Evolutionary conservation across 2,113 vertebrate species (phyloP), one percentile per base, ranked within the genome.

Genomic region (Anarrhichthys ocellatus): DNA sequence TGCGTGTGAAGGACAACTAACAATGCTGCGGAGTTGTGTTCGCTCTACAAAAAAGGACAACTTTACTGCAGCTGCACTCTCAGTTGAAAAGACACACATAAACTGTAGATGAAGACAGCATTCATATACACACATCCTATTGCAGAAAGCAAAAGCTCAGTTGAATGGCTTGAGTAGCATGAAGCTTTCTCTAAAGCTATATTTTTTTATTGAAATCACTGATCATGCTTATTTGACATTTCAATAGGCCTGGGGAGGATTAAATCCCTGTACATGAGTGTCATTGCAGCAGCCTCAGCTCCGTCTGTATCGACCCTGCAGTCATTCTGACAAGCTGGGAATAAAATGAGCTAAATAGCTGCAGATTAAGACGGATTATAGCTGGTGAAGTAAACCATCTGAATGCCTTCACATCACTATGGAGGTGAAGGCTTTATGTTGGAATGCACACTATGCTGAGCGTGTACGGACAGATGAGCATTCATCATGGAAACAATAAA

Each of bases 321-420:
- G 82, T 77, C 73, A 48, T 44, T 86, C 80, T 80, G n/a, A 90
- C 80, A 65, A 66, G 2, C 64, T 73, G 80, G 66, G 76, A 88
- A 82, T 67, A 77, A 73, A 81, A 88, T 56, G n/a, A 85, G 61
- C 78, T 73, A 68, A 83, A 24, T 29, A 76, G 73, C 59, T 69
- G 75, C 65, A 83, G 89, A 91, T 87, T 86, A 87, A 48, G 73
- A 80, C 13, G 62, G 85, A 84, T 81, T 88, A 82, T 52, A 58
- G 73, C 76, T 56, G 78, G 42, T 80, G 68, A 69, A 42, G 63
- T 68, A 74, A 89, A 82, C 24, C 81, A 80, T 84, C 50, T 48
- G 63, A 84, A 78, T 67, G 76, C 70, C 44, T 71, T 61, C 75
- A 69, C 8, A 46, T 40, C 38, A 44, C 44, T 42, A 38, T 50